A percentile compares a stretch with the other conserved stretches of the same genome.
Evolutionary conservation across 2,888 invertebrate species (phyloP).

Genomic region (Didymodactylos carnosus): DNA sequence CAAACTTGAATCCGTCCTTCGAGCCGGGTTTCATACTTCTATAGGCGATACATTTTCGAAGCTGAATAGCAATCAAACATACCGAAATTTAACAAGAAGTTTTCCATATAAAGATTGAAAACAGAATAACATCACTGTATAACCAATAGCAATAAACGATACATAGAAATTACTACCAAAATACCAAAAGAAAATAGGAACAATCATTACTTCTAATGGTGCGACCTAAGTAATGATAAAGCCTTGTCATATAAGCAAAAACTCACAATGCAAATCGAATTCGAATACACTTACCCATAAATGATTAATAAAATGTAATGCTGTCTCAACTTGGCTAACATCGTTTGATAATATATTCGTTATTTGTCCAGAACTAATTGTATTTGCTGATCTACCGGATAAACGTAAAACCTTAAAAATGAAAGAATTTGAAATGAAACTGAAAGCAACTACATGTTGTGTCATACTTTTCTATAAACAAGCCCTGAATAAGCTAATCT

Average conservation of each 20-base stretch:
- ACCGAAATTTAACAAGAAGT: neutral
- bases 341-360: neutral
- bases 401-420: neutral
- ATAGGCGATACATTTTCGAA: too few species aligned
- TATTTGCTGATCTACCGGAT: neutral
- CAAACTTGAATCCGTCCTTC: too few species aligned
- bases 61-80: neutral
- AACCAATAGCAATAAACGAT: neutral
- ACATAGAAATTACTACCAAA: neutral
- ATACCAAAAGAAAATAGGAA: neutral
- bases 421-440: too few species aligned
- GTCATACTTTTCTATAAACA: neutral
- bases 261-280: too few species aligned
- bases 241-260: too few species aligned
- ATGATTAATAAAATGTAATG: neutral
- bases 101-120: neutral
- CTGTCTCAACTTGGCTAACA: neutral
- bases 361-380: neutral
- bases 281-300: neutral
- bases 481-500: neutral
- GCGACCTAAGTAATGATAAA: neutral
- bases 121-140: neutral
- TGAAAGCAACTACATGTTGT: neutral
- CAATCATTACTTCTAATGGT: neutral
- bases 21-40: too few species aligned